phyloP scores from a whole-genome alignment of 2,113 vertebrate species.

The Sterna hirundo region DNA sequence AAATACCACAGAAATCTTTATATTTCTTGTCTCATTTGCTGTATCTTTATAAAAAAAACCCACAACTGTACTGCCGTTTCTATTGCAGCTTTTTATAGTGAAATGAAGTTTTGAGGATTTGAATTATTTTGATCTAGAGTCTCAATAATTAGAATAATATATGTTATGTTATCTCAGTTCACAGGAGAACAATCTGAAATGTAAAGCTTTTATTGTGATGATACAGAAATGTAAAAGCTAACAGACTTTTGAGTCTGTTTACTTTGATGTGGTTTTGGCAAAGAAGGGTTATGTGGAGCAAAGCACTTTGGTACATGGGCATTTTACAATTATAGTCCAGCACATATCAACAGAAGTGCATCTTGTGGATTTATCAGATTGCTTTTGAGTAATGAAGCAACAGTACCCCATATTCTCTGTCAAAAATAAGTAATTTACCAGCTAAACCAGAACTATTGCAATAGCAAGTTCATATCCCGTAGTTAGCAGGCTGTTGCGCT shows the following conservation, averaged over 20 bases:
- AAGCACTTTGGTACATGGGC: background rate
- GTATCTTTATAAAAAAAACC: background rate
- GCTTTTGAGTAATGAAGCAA: background rate
- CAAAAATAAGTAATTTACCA: background rate
- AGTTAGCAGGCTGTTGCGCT: background rate
- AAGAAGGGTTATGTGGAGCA: background rate
- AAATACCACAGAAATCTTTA: slow-evolving; percentile 8
- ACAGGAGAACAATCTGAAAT: background rate
- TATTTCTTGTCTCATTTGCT: background rate
- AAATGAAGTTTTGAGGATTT: background rate
- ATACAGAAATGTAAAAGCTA: background rate
- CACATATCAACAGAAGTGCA: background rate
- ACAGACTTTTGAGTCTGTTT: background rate
- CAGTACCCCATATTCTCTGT: background rate
- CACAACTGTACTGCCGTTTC: background rate
- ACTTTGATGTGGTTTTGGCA: background rate
- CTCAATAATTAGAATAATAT: background rate
- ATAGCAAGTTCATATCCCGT: background rate
- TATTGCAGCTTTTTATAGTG: background rate
- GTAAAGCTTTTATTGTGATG: background rate
- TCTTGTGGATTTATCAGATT: background rate
- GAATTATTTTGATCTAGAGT: background rate
- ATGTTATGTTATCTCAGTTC: background rate
- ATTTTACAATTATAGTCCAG: background rate
- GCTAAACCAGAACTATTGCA: background rate